Evolutionary conservation across 2,113 vertebrate genomes (phyloP), one percentile per base, ranked within the genome.

Genomic region (Raja brachyura): DNA sequence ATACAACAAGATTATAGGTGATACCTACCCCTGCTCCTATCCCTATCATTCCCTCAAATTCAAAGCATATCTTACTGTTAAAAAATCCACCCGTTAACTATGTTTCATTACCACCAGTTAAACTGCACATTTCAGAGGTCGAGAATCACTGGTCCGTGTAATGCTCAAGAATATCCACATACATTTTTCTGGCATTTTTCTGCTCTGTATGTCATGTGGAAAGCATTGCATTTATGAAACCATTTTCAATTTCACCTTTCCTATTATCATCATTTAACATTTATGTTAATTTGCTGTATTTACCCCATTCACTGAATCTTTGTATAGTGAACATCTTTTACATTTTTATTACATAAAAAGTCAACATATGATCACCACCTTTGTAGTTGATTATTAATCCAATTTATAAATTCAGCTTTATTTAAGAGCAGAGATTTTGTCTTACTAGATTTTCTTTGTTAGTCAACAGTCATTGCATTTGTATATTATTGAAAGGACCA

Each of bases 181-280:
- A 88, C 31, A 63, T 88, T 66, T 73, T 63, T 88, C 59, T 88
- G 83, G 59, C 83, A 88, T n/a, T 31, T 88, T 88, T 88, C 83
- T 63, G 56, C 59, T 63, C 59, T 88, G 59, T 25, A 86, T 66
- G 83, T 88, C 59, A 88, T 88, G 83, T 66, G 59, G 83, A 88
- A 88, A 5, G n/a, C 31, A 88, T 63, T 88, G 59, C 83, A 31
- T 18, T 88, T 88, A 18, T n/a, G 11, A 88, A 88, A 63, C 83
- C 28, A 66, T 61, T 88, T 88, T 88, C 59, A 14, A 88, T 25
- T 31, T 66, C 59, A 88, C 83, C 59, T 88, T 88, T 63, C 59
- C 31, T n/a, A 63, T 33, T 63, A 63, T 16, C 18, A 31, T 31
- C 14, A 63, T 31, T 10, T 14, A 83, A 56, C 79, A 85, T 85